Percentiles rank a stretch among this genome's conserved stretches.
phyloP scores from a whole-genome alignment of 2,888 invertebrate species.

The Zaprionus lineosus region DNA sequence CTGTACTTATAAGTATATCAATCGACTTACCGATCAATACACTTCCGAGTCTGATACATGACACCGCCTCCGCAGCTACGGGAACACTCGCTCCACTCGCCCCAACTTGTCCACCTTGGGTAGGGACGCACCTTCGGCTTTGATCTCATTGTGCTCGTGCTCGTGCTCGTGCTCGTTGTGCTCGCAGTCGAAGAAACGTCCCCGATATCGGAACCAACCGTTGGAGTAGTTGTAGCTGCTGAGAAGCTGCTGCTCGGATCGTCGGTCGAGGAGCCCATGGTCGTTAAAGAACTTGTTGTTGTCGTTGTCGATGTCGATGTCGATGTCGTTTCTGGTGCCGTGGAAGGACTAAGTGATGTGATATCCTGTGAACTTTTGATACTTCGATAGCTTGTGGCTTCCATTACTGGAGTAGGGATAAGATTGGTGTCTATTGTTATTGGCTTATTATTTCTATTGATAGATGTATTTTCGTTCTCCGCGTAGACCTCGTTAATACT shows the following conservation, averaged over 20 bases:
- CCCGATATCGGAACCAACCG: too few relatives aligned
- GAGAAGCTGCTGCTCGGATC: too few relatives aligned
- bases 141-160: slow-evolving; percentile 55
- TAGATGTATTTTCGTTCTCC: slow-evolving; percentile 69
- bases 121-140: slow-evolving; percentile 71
- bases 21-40: slow-evolving; percentile 78
- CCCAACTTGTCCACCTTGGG: slow-evolving; percentile 91
- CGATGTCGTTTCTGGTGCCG: slow-evolving; percentile 9
- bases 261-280: too few relatives aligned
- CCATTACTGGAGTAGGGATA: too few relatives aligned
- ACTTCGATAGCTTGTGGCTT: too few relatives aligned
- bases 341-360: too few relatives aligned
- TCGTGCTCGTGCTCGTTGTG: slow-evolving; percentile 38
- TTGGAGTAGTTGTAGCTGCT: too few relatives aligned
- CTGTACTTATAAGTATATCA: too few relatives aligned
- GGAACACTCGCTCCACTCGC: slow-evolving; percentile 90
- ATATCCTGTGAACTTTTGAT: too few relatives aligned
- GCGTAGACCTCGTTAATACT: slow-evolving; percentile 79
- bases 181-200: slow-evolving; percentile 26
- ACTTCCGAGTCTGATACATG: slow-evolving; percentile 79
- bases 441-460: slow-evolving; percentile 19
- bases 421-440: too few relatives aligned
- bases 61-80: slow-evolving; percentile 93
- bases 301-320: slow-evolving; percentile 10
- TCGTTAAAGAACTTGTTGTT: too few relatives aligned